These are phyloP conservation scores for Bombus affinis DNA, from an alignment of 1,140 invertebrate species.

Conservation along the genomic window DNA sequence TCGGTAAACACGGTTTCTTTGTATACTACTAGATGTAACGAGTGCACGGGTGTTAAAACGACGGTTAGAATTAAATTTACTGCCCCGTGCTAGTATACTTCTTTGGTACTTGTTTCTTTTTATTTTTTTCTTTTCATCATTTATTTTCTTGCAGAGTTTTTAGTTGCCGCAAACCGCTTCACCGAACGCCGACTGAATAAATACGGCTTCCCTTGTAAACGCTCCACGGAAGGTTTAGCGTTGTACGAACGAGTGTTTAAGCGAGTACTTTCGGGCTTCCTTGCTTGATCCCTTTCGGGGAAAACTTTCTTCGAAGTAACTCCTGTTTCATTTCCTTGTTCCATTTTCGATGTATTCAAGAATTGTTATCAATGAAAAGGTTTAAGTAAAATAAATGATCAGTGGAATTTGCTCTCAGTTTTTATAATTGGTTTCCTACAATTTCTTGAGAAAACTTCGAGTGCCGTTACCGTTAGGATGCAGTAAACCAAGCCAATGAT, in stretches of 20 bases:
- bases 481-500: constrained; percentile 15
- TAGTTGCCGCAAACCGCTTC: background rate
- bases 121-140: background rate
- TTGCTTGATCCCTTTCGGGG: too few relatives aligned
- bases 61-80: constrained; percentile 6
- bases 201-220: constrained; percentile 2
- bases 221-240: background rate
- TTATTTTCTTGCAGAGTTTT: constrained; percentile 25
- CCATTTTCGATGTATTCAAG: background rate
- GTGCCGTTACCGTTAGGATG: background rate
- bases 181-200: constrained; percentile 17
- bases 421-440: background rate
- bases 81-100: background rate
- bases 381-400: background rate
- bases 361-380: background rate
- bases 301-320: too few relatives aligned
- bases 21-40: too few relatives aligned
- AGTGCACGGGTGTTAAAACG: too few relatives aligned
- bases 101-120: background rate
- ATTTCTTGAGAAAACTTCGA: background rate
- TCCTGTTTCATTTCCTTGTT: background rate
- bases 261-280: background rate
- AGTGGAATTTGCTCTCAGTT: background rate
- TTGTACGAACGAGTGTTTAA: constrained; percentile 1
- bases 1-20: background rate